phyloP scores from a whole-genome alignment of 2,113 vertebrate genomes.

The Melospiza georgiana region DNA sequence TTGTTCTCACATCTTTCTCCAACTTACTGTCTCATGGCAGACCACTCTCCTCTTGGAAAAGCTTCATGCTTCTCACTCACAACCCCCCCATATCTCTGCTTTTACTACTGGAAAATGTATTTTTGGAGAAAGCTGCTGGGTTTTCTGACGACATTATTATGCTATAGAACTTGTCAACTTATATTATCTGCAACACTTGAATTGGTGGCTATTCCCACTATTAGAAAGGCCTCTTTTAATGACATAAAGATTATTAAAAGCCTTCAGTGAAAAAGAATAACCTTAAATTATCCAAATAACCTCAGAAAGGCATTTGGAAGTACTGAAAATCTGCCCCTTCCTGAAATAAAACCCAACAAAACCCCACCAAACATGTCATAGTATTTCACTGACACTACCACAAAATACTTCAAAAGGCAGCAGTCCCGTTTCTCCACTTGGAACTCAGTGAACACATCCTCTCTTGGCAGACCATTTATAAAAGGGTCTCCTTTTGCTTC shows the following conservation, averaged over 20 bases:
- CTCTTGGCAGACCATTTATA: background rate
- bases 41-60: background rate
- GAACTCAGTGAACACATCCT: background rate
- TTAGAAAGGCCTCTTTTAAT: background rate
- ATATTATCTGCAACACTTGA: background rate
- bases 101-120: background rate
- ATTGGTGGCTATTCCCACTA: background rate
- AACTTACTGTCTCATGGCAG: background rate
- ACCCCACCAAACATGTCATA: background rate
- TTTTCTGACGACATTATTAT: background rate
- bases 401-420: background rate
- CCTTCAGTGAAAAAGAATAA: background rate
- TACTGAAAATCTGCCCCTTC: background rate
- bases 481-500: background rate
- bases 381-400: background rate
- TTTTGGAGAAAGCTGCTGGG: rapidly evolving
- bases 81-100: background rate
- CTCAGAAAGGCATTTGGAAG: background rate
- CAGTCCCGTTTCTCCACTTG: background rate
- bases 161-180: rapidly evolving
- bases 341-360: background rate
- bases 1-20: background rate
- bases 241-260: background rate
- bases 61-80: background rate
- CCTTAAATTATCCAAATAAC: background rate